These are phyloP conservation scores for Barbus barbus DNA, from an alignment of 2,113 vertebrate species.

Conservation along the genomic window DNA sequence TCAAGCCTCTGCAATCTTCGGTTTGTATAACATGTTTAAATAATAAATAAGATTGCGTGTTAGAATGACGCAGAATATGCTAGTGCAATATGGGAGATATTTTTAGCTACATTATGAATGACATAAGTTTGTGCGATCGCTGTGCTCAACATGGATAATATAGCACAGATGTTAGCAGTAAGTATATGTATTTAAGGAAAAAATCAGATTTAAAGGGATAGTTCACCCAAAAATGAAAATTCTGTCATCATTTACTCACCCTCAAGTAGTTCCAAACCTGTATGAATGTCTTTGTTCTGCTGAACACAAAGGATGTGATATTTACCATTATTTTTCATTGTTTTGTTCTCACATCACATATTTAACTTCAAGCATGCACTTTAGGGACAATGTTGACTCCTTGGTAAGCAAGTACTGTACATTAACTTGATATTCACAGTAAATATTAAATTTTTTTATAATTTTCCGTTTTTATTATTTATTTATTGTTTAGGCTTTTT, in stretches of 20 bases:
- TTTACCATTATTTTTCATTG: not conserved
- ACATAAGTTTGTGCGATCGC: not conserved
- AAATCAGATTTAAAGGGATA: no score
- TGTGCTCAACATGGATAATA: slow-evolving; percentile 1
- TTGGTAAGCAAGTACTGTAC: not conserved
- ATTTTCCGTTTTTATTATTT: no score
- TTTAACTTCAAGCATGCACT: not conserved
- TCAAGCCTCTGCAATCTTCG: not conserved
- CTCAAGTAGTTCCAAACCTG: no score
- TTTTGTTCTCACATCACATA: not conserved
- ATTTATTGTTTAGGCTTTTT: not conserved
- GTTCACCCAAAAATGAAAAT: no score
- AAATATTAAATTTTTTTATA: no score
- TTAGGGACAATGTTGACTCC: not conserved
- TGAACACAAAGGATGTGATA: no score
- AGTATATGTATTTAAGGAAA: no score
- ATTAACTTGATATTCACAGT: not conserved
- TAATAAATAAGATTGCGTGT: not conserved
- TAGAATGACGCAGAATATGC: not conserved
- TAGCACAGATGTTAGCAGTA: not conserved
- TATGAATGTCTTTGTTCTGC: no score
- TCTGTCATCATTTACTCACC: no score
- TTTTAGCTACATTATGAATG: slow-evolving; percentile 9
- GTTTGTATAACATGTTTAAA: slow-evolving; percentile 1
- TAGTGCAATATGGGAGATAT: not conserved